Percentiles rank a stretch among this genome's conserved stretches.
Evolutionary conservation across 2,888 invertebrate genomes (phyloP).

Genomic region (Leistus spinibarbis): DNA sequence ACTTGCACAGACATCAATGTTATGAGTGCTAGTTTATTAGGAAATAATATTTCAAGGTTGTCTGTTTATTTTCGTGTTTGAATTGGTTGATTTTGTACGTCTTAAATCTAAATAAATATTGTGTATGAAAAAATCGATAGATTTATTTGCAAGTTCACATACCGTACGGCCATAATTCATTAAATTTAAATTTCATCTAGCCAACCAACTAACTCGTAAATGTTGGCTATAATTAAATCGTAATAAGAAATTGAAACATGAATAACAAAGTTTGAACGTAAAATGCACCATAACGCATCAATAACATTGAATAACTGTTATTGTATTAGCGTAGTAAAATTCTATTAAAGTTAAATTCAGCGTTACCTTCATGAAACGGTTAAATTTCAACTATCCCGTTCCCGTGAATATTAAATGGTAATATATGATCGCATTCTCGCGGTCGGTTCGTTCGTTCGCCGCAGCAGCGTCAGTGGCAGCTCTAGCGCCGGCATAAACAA

Average conservation of each 20-base stretch:
- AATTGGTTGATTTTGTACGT: too few species aligned
- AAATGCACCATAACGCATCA: not conserved
- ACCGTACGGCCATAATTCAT: too few species aligned
- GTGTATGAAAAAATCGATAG: too few species aligned
- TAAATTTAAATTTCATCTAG: too few species aligned
- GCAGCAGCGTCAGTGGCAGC: not conserved
- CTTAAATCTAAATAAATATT: too few species aligned
- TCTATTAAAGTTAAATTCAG: not conserved
- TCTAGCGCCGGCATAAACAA: slow-evolving; percentile 18
- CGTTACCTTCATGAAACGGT: not conserved
- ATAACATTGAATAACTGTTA: not conserved
- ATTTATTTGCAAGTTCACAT: too few species aligned
- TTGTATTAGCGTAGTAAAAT: not conserved
- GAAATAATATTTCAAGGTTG: too few species aligned
- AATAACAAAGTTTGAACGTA: not conserved
- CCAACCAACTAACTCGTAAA: too few species aligned
- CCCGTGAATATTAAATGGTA: not conserved
- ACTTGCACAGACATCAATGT: too few species aligned
- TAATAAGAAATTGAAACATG: not conserved
- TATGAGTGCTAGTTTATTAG: too few species aligned
- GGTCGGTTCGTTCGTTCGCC: not conserved
- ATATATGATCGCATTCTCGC: not conserved
- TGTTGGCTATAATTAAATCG: not conserved
- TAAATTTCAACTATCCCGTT: not conserved
- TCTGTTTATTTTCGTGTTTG: too few species aligned